phyloP scores from a whole-genome alignment of 2,113 vertebrate species.

The Gobio gobio region DNA sequence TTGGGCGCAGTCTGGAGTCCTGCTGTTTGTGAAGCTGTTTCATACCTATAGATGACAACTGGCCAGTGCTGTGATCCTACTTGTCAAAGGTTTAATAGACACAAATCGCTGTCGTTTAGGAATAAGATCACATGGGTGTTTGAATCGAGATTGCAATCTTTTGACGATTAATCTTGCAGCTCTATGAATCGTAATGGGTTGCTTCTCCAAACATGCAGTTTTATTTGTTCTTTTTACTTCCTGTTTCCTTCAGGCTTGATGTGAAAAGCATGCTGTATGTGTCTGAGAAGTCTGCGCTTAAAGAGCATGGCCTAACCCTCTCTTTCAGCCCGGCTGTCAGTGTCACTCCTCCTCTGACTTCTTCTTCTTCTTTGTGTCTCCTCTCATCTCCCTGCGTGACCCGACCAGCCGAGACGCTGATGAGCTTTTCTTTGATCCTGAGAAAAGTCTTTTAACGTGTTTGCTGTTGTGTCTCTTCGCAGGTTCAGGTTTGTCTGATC shows the following conservation, averaged over 20 bases:
- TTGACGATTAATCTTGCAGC: no score
- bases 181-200: neutral
- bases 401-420: no score
- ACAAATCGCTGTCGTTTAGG: no score
- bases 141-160: no score
- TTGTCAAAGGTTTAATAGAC: no score
- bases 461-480: neutral
- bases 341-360: neutral
- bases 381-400: neutral
- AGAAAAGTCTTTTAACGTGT: neutral
- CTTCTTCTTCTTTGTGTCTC: neutral
- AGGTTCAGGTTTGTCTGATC: neutral
- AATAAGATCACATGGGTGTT: no score
- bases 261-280: neutral
- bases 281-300: neutral
- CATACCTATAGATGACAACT: no score
- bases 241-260: neutral
- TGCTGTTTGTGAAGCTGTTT: no score
- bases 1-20: no score
- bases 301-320: neutral
- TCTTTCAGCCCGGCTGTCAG: neutral
- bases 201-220: neutral
- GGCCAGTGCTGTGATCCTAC: no score
- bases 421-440: neutral
- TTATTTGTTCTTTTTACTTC: neutral